phyloP scores from a whole-genome alignment of 2,888 invertebrate species.

The Elegia similella region DNA sequence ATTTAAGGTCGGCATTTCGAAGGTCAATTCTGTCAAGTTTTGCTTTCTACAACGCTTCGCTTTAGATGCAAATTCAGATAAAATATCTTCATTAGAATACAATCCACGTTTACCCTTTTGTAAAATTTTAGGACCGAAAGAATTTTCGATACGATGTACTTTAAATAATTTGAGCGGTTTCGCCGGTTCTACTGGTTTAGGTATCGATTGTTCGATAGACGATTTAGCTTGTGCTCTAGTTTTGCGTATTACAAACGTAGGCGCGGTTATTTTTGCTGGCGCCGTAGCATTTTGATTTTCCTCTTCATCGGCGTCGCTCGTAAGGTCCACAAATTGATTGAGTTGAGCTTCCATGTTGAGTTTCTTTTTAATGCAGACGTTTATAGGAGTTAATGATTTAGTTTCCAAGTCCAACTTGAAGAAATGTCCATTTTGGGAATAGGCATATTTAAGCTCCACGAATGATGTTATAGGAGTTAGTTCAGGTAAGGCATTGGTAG shows the following conservation, averaged over 20 bases:
- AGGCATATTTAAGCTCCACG: constrained; percentile 55
- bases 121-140: constrained; percentile 19
- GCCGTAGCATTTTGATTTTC: no score
- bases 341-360: background rate
- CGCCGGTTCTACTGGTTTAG: constrained; percentile 17
- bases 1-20: constrained; percentile 2
- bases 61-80: background rate
- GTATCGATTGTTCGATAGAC: background rate
- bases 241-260: background rate
- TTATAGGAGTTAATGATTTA: constrained; percentile 52
- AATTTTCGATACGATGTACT: constrained; percentile 30
- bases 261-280: no score
- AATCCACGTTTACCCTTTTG: constrained; percentile 23
- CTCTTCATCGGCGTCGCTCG: constrained; percentile 44
- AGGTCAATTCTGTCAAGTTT: background rate
- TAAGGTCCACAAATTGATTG: constrained; percentile 52
- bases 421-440: constrained; percentile 48
- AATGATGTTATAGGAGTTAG: constrained; percentile 50
- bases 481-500: constrained; percentile 23
- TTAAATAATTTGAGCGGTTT: constrained; percentile 45
- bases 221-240: background rate
- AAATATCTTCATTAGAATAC: background rate
- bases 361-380: constrained; percentile 55
- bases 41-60: background rate
- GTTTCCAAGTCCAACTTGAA: constrained; percentile 58